Base-by-base conservation (phyloP, 1,140 invertebrate species). In the Tetranychus cinnabarinus region DNA sequence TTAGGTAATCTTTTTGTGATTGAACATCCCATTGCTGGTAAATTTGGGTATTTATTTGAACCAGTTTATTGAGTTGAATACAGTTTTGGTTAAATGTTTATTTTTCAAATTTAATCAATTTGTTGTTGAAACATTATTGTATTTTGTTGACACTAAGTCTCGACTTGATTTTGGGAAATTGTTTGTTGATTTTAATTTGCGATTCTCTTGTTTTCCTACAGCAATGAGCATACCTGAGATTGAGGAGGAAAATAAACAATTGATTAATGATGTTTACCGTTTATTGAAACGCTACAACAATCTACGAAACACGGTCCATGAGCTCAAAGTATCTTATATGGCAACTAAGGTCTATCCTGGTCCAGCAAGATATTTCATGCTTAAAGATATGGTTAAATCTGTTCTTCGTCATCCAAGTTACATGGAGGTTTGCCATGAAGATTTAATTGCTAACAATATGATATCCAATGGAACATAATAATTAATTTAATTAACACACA, bases 371-470 rank as follows among this genome's bases (percentile, higher is more conserved):
- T 93, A 92, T 76, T 85, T 84, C 55, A 87, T 93, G 77, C 77
- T 93, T 57, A 92, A 92, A 73, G 86, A 90, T 69, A 88, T 93
- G 86, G 90, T 92, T 70, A 90, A 89, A 74, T 85, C 86, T 69
- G 87, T 90, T 66, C 86, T 90, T 80, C 81, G 88, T 66, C 83
- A 90, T 75, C 87, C 87, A 6, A 85, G 88, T 72, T 92, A 90
- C 75, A 88, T 91, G 84, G 88, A 91, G 76, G 86, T 92, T 55
- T 90, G 87, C 73, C 88, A 91, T 71, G 88, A 91, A 65, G 67
- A 66, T 47, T 45, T 58, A 50, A 64, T 59, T 33, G 58, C 58
- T 35, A 37, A 34, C 58, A 48, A 52, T 33, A 52, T 33, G n/a
- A 52, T 52, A 5, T 42, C 39, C 39, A 42, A 42, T 42, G 39